Base-by-base conservation (phyloP, 2,888 invertebrate species). In the Didymodactylos carnosus region DNA sequence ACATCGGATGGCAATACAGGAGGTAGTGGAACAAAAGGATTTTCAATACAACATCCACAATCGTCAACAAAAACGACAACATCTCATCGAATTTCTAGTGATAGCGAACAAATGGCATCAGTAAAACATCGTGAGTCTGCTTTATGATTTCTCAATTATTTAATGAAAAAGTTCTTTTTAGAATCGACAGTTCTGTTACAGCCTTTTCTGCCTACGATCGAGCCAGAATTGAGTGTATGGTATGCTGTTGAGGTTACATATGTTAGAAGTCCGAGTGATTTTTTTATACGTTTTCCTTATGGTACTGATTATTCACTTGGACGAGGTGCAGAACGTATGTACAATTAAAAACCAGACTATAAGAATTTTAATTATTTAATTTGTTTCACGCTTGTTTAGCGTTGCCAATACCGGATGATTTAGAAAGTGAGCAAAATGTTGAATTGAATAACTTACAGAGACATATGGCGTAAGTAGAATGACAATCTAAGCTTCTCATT, bases 201-300 rank as follows among this genome's bases (percentile, higher is more conserved):
- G n/a, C 35, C 29, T 19, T 62, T 29, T 62, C 62, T 35, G 35
- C 62, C 62, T 25, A 70, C 77, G 1, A 10, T 71, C 3, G 35
- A 76, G 4, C 82, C 83, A 5, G 77, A 76, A 1, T 76, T 75
- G 27, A 79, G 77, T 16, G 77, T 76, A 39, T 78, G 79, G 77
- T 79, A 82, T 53, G 77, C 79, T n/a, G 78, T 81, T 25, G 79
- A 80, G 73, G 78, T 83, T 19, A 78, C 79, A 39, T 78, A 80
- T 27, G 77, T 82, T 4, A 35, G 79, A 25, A 78, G 75, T 62
- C 82, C 83, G 1, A 74, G 76, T 16, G 79, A 79, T 72, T 83
- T 83, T 79, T 82, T 81, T 76, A 79, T 79, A 69, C 77, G 78
- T 25, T 77, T 83, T 46, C 82, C 82, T 19, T 80, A 78, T 76